Evolutionary conservation across 2,113 vertebrate genomes (phyloP).

Genomic region (Silurus glanis): DNA sequence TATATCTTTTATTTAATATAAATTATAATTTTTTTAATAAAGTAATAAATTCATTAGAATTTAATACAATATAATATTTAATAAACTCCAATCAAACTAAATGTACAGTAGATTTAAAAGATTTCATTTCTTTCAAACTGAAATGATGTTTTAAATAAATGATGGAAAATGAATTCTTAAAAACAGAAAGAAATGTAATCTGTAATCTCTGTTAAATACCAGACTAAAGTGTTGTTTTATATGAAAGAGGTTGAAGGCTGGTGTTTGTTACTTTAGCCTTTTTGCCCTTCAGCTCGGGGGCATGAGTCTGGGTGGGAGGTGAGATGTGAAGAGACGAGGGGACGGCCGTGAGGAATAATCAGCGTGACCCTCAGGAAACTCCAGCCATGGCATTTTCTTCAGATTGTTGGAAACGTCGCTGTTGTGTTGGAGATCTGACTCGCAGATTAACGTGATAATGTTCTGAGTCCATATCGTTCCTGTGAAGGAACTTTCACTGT

Average conservation of each 20-base stretch:
- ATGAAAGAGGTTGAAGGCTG: neutral
- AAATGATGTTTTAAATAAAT: no score
- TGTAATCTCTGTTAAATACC: no score
- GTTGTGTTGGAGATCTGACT: conserved; percentile 16
- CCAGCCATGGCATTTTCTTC: conserved; percentile 66
- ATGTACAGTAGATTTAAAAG: no score
- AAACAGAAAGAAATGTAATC: no score
- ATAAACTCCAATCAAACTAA: no score
- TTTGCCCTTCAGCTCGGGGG: conserved; percentile 65
- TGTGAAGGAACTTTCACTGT: conserved; percentile 18
- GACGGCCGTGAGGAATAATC: conserved; percentile 49
- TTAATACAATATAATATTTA: no score
- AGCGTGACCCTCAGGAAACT: conserved; percentile 38
- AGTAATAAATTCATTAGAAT: no score
- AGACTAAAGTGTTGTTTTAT: neutral
- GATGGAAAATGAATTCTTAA: no score
- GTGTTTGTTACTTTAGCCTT: conserved; percentile 64
- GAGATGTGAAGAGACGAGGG: conserved; percentile 65
- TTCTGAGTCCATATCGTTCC: conserved; percentile 64
- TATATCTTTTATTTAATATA: no score
- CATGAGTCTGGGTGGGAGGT: conserved; percentile 67
- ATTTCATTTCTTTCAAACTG: no score
- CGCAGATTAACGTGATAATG: conserved; percentile 57
- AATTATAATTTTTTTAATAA: no score
- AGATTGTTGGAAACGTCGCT: conserved; percentile 44